Conservation (phyloP, 2,113 vertebrate genomes). For the Glaucidium brasilianum region DNA sequence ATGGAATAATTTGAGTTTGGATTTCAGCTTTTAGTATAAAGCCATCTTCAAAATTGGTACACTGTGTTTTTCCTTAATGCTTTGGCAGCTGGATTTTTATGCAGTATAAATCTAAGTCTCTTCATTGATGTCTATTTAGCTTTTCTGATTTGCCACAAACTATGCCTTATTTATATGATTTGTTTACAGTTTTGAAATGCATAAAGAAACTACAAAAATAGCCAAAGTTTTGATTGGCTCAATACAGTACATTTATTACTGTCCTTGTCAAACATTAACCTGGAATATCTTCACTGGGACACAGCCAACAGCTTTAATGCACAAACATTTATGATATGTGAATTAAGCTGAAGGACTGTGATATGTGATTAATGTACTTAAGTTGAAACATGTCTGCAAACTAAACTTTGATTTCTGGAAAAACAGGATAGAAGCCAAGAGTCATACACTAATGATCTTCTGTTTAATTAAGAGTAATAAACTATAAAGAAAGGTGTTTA, state of each 20-base stretch:
- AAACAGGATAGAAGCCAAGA: background rate
- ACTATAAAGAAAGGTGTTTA: background rate
- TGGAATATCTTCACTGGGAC: background rate
- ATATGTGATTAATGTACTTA: background rate
- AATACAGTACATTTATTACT: background rate
- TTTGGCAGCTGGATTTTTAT: background rate
- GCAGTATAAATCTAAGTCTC: background rate
- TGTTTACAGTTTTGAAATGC: background rate
- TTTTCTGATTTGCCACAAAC: background rate
- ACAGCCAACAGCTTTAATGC: background rate
- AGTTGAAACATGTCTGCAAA: background rate
- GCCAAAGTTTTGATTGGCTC: background rate
- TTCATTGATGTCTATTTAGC: background rate
- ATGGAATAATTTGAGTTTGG: background rate
- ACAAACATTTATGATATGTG: background rate
- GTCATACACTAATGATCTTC: background rate
- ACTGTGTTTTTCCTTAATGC: background rate
- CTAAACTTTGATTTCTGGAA: background rate
- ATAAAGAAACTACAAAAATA: background rate
- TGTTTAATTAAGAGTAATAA: background rate
- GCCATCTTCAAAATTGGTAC: background rate
- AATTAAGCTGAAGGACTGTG: background rate
- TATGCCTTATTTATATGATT: background rate
- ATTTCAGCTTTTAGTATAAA: background rate
- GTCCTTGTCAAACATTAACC: background rate